Base-by-base conservation (phyloP, 2,888 invertebrate genomes). In the Omphaloscelis lunosa region DNA sequence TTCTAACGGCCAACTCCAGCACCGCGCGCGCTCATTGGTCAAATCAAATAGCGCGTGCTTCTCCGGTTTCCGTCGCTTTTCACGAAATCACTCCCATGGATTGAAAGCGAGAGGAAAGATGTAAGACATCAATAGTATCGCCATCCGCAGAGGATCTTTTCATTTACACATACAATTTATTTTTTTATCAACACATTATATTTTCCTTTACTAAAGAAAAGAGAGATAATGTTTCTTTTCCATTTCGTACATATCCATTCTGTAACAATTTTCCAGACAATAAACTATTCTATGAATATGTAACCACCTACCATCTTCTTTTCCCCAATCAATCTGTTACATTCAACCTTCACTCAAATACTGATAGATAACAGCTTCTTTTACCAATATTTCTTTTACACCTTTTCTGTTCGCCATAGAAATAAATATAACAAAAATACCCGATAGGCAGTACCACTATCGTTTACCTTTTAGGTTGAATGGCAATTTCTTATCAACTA, bases 401-500 rank as follows among this genome's bases (percentile, higher is more conserved):
- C 59, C 67, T 53, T 75, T 23, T 15, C 45, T 15, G 15, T 15
- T 68, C 68, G 20, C 72, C 74, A 77, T 74, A 72, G 67, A 87
- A 79, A 88, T 83, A 83, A 82, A 83, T 83, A 87, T 88, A 66
- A 75, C 66, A 65, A 76, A 75, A 79, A 56, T 73, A 53, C 12
- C 39, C 75, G 70, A 80, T 83, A 78, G 77, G 53, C 41, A 63
- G 51, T 53, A 27, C 69, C 58, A 65, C 75, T 82, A 82, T 84
- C 84, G 72, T 65, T 81, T 86, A 82, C 89, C 84, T 88, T 88
- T 83, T 74, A 75, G 83, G 82, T 84, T 88, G 88, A 88, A 81
- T 82, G 82, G 83, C 88, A 75, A 86, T 88, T 83, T 83, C 88
- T 89, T 88, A 88, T 88, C 89, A 89, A 89, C 68, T 79, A 78